Conservation (phyloP, 2,888 invertebrate genomes). For the Tetramorium bicarinatum region DNA sequence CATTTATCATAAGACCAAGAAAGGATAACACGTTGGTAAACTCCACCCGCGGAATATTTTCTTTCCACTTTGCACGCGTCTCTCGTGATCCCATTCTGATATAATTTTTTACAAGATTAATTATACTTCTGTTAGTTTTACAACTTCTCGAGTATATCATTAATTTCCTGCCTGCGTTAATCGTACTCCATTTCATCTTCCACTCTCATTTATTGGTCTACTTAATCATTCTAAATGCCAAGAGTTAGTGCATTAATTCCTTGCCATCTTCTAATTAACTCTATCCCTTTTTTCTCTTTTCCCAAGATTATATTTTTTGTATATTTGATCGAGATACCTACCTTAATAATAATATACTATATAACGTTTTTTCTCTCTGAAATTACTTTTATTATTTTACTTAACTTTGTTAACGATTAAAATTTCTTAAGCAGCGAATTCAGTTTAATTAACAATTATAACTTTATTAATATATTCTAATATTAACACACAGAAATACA, state of each 20-base stretch:
- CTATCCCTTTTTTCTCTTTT: neutral
- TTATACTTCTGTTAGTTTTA: constrained; percentile 28
- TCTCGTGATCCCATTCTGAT: neutral
- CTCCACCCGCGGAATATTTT: neutral
- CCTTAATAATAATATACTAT: neutral
- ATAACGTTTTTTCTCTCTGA: neutral
- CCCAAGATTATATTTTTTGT: constrained; percentile 3
- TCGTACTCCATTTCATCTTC: constrained; percentile 13
- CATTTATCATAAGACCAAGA: constrained; percentile 31
- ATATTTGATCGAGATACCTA: neutral
- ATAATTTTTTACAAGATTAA: constrained; percentile 44
- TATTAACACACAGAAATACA: neutral
- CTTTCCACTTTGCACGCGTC: neutral
- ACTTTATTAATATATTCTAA: constrained; percentile 8
- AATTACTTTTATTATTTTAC: neutral
- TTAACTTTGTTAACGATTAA: neutral
- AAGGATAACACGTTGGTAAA: constrained; percentile 3
- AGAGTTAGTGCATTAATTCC: constrained; percentile 6
- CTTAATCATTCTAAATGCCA: constrained; percentile 11
- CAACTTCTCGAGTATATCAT: constrained; percentile 12
- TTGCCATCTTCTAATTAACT: constrained; percentile 13
- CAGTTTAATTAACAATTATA: constrained; percentile 1
- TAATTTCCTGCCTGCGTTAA: constrained; percentile 26
- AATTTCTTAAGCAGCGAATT: neutral
- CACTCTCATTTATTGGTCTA: constrained; percentile 27